These are phyloP conservation scores for Lottia gigantea DNA, from an alignment of 2,888 invertebrate genomes.

Conservation along the genomic window DNA sequence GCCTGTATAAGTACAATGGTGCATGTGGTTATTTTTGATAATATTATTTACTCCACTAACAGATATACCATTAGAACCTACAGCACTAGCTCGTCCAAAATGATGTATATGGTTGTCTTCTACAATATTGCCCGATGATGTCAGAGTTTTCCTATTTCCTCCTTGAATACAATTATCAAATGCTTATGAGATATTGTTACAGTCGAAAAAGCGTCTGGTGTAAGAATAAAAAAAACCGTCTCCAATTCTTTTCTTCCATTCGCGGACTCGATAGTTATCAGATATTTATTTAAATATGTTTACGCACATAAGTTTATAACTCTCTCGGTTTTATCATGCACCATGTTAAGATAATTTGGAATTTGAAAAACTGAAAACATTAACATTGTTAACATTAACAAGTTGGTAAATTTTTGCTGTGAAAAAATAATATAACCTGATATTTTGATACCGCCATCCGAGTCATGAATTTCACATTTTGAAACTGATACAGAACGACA, in stretches of 20 bases:
- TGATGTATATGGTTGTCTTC: slow-evolving; percentile 26
- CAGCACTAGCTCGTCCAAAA: slow-evolving; percentile 18
- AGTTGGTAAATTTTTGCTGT: too few relatives aligned
- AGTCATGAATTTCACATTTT: slow-evolving; percentile 23
- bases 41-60: slow-evolving; percentile 16
- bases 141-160: slow-evolving; percentile 17
- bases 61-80: slow-evolving; percentile 17
- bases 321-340: too few relatives aligned
- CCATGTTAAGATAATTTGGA: too few relatives aligned
- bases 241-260: too few relatives aligned
- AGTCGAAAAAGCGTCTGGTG: too few relatives aligned
- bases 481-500: slow-evolving; percentile 16
- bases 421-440: slow-evolving; percentile 12
- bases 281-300: too few relatives aligned
- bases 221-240: too few relatives aligned
- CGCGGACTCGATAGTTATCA: too few relatives aligned
- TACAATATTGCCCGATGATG: slow-evolving; percentile 18
- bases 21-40: slow-evolving; percentile 20
- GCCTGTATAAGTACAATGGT: slow-evolving; percentile 23
- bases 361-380: too few relatives aligned
- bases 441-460: slow-evolving; percentile 22
- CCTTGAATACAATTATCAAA: slow-evolving; percentile 17
- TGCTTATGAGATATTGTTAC: too few relatives aligned
- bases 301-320: too few relatives aligned
- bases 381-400: too few relatives aligned